Evolutionary conservation across 2,113 vertebrate genomes (phyloP).

Genomic region (Dasyurus viverrinus): DNA sequence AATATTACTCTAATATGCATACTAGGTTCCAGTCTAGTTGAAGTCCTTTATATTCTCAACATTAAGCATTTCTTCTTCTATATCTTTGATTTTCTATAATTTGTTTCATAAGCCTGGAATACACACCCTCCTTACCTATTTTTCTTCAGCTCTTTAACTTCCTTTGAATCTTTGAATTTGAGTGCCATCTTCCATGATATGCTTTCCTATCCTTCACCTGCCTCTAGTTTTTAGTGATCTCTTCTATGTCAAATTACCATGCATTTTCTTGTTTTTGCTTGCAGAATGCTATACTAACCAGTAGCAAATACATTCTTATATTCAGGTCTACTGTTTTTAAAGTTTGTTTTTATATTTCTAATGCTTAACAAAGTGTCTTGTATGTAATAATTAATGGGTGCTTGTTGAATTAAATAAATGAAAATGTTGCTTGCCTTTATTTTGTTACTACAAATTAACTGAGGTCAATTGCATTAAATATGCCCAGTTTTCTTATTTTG

Average conservation of each 20-base stretch:
- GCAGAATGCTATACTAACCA: no score
- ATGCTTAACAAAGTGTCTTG: background rate
- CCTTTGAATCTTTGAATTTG: background rate
- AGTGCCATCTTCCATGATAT: no score
- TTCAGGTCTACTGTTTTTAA: no score
- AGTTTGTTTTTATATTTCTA: no score
- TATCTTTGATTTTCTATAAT: background rate
- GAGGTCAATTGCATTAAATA: background rate
- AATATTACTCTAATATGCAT: background rate
- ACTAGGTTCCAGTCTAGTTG: background rate
- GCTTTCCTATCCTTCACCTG: no score
- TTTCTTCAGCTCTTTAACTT: background rate
- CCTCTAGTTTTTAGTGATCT: no score
- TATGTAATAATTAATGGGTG: background rate
- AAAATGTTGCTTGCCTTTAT: background rate
- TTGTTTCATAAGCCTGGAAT: background rate
- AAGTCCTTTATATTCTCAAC: background rate
- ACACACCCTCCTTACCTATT: background rate
- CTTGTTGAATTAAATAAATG: background rate
- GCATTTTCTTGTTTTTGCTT: no score
- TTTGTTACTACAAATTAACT: background rate
- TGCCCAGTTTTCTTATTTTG: background rate
- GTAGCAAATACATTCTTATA: background rate
- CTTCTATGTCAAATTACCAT: no score
- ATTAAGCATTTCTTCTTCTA: background rate